Evolutionary conservation across 2,113 vertebrate species (phyloP).

Genomic region (Tinamus guttatus): DNA sequence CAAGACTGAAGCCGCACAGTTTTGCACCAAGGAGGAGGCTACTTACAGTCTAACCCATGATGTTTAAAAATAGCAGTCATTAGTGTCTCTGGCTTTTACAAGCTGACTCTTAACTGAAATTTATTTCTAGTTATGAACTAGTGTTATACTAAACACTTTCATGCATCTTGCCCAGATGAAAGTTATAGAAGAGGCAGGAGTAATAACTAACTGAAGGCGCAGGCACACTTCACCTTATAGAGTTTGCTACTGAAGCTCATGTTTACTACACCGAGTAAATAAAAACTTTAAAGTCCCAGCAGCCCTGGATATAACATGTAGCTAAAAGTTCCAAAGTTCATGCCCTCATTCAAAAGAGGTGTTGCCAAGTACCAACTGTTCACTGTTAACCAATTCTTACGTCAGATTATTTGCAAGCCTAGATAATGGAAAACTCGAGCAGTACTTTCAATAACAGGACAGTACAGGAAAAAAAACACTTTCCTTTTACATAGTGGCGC

Average conservation of each 20-base stretch:
- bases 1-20: not conserved
- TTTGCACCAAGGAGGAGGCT: not conserved
- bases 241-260: rapidly evolving
- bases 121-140: not conserved
- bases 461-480: not conserved
- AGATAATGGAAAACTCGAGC: not conserved
- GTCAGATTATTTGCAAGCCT: not conserved
- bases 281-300: not conserved
- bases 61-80: not conserved
- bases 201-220: not conserved
- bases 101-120: not conserved
- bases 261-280: not conserved
- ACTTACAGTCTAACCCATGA: not conserved
- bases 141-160: not conserved
- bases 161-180: not conserved
- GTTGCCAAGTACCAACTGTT: not conserved
- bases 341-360: not conserved
- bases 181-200: rapidly evolving
- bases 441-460: not conserved
- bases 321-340: not conserved
- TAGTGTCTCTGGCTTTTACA: not conserved
- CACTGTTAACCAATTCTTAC: not conserved
- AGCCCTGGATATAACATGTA: not conserved
- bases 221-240: not conserved
- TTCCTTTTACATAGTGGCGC: not conserved